Percentiles rank a stretch among this genome's conserved stretches.
Conservation (phyloP, 2,113 vertebrate species). For the Paramormyrops kingsleyae region DNA sequence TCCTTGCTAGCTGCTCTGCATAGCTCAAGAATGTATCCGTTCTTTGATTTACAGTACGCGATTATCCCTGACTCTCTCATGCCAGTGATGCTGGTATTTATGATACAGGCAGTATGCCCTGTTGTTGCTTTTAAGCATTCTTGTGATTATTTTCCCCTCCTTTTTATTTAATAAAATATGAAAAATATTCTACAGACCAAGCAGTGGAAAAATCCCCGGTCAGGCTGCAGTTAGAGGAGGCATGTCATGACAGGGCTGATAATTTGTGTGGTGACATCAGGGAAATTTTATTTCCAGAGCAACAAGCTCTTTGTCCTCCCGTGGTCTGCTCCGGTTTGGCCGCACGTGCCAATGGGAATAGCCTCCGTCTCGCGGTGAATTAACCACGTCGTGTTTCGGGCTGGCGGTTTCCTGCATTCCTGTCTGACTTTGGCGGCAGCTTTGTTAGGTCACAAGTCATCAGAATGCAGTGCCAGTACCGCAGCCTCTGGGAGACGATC, state of each 20-base stretch:
- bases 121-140: neutral
- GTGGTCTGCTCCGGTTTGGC: neutral
- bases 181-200: neutral
- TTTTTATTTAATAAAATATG: neutral
- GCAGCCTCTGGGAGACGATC: neutral
- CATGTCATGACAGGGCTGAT: neutral
- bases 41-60: neutral
- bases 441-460: slow-evolving; percentile 21
- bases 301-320: neutral
- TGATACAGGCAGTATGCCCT: neutral
- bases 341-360: neutral
- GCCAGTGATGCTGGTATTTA: neutral
- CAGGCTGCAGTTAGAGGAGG: neutral
- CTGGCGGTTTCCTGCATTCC: neutral
- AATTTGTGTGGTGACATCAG: neutral
- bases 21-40: neutral
- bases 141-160: neutral
- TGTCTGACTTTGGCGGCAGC: neutral
- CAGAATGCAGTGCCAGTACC: slow-evolving; percentile 2
- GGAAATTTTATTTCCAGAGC: neutral
- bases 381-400: neutral
- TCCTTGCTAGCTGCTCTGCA: neutral
- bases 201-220: neutral
- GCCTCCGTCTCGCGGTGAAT: neutral
- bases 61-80: neutral